These are phyloP conservation scores for Phyllotis vaccarum DNA, from an alignment of 2,797 vertebrate genomes.

Conservation along the genomic window DNA sequence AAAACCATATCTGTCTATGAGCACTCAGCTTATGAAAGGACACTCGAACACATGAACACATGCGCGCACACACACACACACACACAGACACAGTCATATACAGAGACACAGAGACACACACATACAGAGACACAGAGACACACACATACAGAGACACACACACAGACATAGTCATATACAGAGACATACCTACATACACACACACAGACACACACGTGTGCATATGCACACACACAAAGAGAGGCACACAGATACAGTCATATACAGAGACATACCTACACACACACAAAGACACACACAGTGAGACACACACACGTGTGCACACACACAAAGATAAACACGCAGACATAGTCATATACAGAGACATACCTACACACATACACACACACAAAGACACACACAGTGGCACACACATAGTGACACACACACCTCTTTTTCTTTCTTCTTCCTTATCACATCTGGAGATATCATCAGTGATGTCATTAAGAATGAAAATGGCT, in stretches of 20 bases:
- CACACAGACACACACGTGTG: not conserved
- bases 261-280: not conserved
- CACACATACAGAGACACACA: not conserved
- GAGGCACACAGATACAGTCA: not conserved
- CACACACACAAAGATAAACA: not conserved
- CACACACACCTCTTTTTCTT: not conserved
- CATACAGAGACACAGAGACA: not conserved
- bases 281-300: not conserved
- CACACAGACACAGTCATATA: not conserved
- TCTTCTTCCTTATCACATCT: slow-evolving; percentile 58
- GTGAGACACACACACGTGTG: not conserved
- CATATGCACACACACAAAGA: not conserved
- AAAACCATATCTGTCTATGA: slow-evolving; percentile 31
- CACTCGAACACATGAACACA: not conserved
- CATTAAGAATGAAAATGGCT: slow-evolving; percentile 53
- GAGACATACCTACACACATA: not conserved
- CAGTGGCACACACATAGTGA: not conserved
- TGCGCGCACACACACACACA: not conserved
- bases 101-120: not conserved
- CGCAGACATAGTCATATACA: not conserved
- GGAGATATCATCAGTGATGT: slow-evolving; percentile 62
- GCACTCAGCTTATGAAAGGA: not conserved
- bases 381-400: not conserved
- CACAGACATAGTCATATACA: not conserved
- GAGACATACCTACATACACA: not conserved